Conservation (phyloP, 2,113 vertebrate genomes). For the Colaptes auratus region DNA sequence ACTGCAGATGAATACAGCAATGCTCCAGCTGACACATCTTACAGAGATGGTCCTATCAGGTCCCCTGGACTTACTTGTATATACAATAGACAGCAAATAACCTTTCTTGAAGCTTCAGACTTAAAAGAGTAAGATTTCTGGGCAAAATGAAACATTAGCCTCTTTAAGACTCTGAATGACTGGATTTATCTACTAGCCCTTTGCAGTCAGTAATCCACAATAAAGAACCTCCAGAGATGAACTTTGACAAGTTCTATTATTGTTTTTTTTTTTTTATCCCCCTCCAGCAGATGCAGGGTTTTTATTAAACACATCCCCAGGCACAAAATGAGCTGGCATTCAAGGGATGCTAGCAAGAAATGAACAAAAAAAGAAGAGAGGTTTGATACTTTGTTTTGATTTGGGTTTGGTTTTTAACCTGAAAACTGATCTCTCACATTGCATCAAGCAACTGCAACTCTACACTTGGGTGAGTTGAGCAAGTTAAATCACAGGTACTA, state of each 20-base stretch:
- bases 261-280: neutral
- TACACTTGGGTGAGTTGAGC: neutral
- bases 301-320: neutral
- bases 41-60: neutral
- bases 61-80: neutral
- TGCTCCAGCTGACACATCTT: conserved; percentile 42
- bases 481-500: neutral
- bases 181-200: neutral
- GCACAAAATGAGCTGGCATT: neutral
- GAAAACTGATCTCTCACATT: neutral
- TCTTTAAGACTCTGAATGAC: neutral
- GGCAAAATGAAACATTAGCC: neutral
- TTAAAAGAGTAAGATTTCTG: neutral
- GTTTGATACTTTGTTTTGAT: neutral
- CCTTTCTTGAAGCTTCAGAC: neutral
- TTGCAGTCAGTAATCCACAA: neutral
- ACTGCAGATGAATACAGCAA: conserved; percentile 18
- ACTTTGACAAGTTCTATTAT: neutral
- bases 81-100: neutral
- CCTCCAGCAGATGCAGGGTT: neutral
- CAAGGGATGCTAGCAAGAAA: neutral
- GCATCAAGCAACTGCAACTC: neutral
- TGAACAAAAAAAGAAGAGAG: neutral
- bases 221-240: neutral
- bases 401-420: neutral